phyloP scores from a whole-genome alignment of 2,888 invertebrate genomes.

The Plemyria rubiginata region DNA sequence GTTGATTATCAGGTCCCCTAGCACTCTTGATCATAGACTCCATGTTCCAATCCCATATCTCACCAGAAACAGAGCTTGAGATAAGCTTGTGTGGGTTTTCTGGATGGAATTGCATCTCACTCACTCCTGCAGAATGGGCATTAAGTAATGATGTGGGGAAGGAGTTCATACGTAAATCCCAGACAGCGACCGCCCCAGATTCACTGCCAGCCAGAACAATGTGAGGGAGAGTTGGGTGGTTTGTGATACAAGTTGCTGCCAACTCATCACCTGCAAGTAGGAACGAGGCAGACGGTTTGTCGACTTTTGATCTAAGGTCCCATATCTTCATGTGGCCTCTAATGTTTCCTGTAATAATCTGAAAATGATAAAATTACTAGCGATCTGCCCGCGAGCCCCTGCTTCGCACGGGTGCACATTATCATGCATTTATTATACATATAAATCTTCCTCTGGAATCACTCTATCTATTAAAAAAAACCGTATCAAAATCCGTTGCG shows the following conservation, averaged over 20 bases:
- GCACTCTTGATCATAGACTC: conserved; percentile 77
- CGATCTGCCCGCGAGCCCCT: no score
- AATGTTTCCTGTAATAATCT: conserved; percentile 94
- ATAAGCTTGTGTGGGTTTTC: conserved; percentile 93
- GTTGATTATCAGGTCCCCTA: conserved; percentile 65
- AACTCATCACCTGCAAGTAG: conserved; percentile 90
- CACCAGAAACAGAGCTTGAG: conserved; percentile 92
- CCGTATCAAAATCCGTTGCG: no score
- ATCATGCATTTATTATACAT: no score
- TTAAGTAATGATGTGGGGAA: conserved; percentile 93
- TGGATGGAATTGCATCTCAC: conserved; percentile 95
- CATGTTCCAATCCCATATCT: conserved; percentile 96
- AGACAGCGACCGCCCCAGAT: conserved; percentile 93
- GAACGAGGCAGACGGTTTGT: conserved; percentile 88
- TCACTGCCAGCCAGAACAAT: conserved; percentile 93
- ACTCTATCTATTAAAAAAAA: no score
- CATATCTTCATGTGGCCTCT: conserved; percentile 95
- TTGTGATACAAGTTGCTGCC: conserved; percentile 90
- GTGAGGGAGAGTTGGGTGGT: conserved; percentile 95
- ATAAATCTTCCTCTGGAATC: no score
- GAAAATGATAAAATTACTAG: conserved; percentile 5
- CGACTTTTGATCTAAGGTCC: conserved; percentile 88
- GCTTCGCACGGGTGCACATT: no score
- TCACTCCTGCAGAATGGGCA: conserved; percentile 90
- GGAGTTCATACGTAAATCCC: conserved; percentile 94